Evolutionary conservation across 2,797 vertebrate genomes (phyloP).

Genomic region (Dicrostonyx torquatus): DNA sequence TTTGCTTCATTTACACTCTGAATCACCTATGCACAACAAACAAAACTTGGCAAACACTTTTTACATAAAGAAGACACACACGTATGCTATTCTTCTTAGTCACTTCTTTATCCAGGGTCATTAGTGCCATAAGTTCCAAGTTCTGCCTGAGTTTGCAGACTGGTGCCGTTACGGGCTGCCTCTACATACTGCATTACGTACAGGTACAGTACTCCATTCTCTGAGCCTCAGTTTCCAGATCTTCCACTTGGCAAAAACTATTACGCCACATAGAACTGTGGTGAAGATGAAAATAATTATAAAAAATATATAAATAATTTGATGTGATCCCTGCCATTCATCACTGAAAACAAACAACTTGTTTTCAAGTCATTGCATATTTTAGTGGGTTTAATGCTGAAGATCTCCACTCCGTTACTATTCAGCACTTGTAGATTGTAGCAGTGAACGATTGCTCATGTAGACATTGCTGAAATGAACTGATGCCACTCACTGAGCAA

Average conservation of each 20-base stretch:
- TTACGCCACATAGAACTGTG: not conserved
- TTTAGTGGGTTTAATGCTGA: slow-evolving; percentile 39
- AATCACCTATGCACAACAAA: not conserved
- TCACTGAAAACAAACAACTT: not conserved
- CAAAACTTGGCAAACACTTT: slow-evolving; percentile 34
- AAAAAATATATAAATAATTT: not conserved
- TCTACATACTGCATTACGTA: not conserved
- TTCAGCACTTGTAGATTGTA: not conserved
- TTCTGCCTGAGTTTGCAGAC: not conserved
- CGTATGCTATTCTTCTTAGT: not conserved
- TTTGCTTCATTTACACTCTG: not conserved
- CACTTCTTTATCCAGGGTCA: slow-evolving; percentile 2
- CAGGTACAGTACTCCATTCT: not conserved
- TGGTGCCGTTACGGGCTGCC: not conserved
- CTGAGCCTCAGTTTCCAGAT: not conserved
- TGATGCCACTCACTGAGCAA: not conserved
- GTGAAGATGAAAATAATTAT: not conserved
- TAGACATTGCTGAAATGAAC: slow-evolving; percentile 35
- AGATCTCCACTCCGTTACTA: not conserved
- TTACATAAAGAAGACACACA: not conserved
- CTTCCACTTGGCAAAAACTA: not conserved
- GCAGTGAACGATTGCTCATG: not conserved
- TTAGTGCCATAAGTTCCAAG: not conserved
- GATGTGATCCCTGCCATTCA: not conserved
- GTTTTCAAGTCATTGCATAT: slow-evolving; percentile 24